phyloP scores from a whole-genome alignment of 2,113 vertebrate species.

The Steatornis caripensis region DNA sequence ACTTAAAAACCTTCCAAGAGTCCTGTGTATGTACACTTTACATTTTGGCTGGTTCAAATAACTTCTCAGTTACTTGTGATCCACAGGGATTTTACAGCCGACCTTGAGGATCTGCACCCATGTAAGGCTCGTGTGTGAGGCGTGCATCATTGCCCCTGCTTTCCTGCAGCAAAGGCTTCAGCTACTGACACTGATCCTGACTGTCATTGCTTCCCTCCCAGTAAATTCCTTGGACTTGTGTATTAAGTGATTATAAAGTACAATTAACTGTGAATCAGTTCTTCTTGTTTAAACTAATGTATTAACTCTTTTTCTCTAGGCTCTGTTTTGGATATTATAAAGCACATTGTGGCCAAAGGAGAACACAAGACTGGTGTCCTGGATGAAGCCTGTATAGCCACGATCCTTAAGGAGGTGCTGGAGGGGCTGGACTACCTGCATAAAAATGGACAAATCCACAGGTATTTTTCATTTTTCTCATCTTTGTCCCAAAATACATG shows the following conservation, averaged over 20 bases:
- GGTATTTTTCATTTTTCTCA: slow-evolving; percentile 67
- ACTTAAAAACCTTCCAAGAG: neutral
- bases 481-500: neutral
- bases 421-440: slow-evolving; percentile 94
- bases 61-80: neutral
- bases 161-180: neutral
- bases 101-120: neutral
- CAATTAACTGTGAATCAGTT: neutral
- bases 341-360: slow-evolving; percentile 89
- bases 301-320: slow-evolving; percentile 67
- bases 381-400: slow-evolving; percentile 89
- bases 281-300: neutral
- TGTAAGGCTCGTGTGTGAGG: neutral
- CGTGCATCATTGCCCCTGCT: neutral
- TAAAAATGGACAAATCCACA: slow-evolving; percentile 95
- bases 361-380: slow-evolving; percentile 92
- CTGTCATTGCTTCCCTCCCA: neutral
- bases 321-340: slow-evolving; percentile 94
- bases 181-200: neutral
- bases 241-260: neutral
- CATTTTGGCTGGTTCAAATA: neutral
- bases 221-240: neutral
- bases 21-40: neutral
- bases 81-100: neutral
- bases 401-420: slow-evolving; percentile 88